These are phyloP conservation scores for Steinernema feltiae DNA, from an alignment of 1,140 invertebrate genomes.

Conservation along the genomic window DNA sequence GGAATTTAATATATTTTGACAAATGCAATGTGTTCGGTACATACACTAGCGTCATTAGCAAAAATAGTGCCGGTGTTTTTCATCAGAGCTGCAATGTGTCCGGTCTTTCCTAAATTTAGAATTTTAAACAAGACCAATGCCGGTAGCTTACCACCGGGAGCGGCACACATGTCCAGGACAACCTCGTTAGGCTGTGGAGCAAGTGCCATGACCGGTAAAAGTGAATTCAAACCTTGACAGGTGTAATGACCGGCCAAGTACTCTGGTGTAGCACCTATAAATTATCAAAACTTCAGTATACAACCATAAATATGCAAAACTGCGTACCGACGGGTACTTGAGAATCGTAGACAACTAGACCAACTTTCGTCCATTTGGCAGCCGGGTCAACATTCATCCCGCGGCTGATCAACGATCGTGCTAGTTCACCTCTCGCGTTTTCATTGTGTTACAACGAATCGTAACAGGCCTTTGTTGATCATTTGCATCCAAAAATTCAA, in stretches of 20 bases:
- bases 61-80: conserved; percentile 96
- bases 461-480: conserved; percentile 90
- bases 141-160: conserved; percentile 94
- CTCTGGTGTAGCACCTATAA: conserved; percentile 83
- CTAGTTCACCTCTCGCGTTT: conserved; percentile 86
- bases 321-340: conserved; percentile 78
- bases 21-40: background rate
- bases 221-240: conserved; percentile 91
- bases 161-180: conserved; percentile 91
- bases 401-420: conserved; percentile 77
- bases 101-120: too few relatives aligned
- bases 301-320: background rate
- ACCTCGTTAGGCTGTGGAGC: conserved; percentile 90
- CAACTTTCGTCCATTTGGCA: conserved; percentile 97
- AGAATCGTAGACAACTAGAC: conserved; percentile 87
- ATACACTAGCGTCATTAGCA: conserved; percentile 83
- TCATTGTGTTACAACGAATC: conserved; percentile 88
- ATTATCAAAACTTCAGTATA: conserved; percentile 23
- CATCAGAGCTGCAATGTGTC: conserved; percentile 87
- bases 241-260: conserved; percentile 98
- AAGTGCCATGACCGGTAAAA: conserved; percentile 89
- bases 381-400: conserved; percentile 96
- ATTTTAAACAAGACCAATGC: too few relatives aligned
- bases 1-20: conserved; percentile 22
- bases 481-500: conserved; percentile 93